Conservation (phyloP, 2,888 invertebrate species). For the Xestia ashworthii region DNA sequence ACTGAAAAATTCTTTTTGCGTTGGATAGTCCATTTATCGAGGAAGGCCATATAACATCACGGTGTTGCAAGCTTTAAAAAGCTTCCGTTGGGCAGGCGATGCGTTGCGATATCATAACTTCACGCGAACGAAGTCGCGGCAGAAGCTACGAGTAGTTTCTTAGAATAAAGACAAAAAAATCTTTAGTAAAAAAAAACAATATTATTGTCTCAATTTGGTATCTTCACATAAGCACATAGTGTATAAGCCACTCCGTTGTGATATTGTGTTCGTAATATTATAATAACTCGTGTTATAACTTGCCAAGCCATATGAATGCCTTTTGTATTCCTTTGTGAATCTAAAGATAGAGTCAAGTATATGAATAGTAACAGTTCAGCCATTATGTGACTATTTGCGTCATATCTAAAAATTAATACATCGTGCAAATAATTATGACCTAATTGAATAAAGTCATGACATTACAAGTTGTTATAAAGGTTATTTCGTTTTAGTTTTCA, state of each 20-base stretch:
- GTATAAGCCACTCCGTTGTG: not conserved
- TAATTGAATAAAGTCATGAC: conserved; percentile 14
- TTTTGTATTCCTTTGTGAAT: not conserved
- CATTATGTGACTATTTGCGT: not conserved
- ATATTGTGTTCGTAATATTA: not conserved
- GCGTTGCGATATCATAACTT: too few species aligned
- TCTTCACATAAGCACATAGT: not conserved
- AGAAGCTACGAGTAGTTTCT: too few species aligned
- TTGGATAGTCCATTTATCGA: too few species aligned
- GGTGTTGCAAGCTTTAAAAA: too few species aligned
- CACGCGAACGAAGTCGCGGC: too few species aligned
- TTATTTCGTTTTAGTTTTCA: not conserved
- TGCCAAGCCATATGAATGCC: not conserved
- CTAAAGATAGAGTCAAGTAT: not conserved
- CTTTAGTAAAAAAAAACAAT: not conserved
- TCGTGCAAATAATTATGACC: not conserved
- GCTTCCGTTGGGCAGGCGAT: too few species aligned
- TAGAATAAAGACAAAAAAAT: too few species aligned
- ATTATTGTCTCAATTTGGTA: not conserved
- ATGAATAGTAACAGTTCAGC: not conserved
- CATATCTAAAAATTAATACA: not conserved
- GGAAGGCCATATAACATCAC: too few species aligned
- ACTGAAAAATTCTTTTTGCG: too few species aligned
- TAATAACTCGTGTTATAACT: not conserved
- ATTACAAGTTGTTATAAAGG: conserved; percentile 5